Evolutionary conservation across 2,797 vertebrate genomes (phyloP), one percentile per base, ranked within the genome.

Genomic region (Liparis tanakae): DNA sequence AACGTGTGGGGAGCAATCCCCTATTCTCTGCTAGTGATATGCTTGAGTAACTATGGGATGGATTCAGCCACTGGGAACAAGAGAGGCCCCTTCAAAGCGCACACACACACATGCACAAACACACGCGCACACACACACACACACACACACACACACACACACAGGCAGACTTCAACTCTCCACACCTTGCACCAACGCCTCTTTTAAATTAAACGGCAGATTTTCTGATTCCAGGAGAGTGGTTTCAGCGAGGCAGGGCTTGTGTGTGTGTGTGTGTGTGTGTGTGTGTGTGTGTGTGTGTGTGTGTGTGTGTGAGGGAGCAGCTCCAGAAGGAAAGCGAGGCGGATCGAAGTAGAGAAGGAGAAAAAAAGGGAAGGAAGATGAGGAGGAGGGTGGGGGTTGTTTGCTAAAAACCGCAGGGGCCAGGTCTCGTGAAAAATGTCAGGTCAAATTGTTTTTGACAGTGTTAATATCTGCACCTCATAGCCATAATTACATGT

Each of bases 391-490:
- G 60, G 60, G 41, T 62, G 79, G 62, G 79, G 82, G 77, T 76
- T 94, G 94, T 94, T 94, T 95, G 91, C 95, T 85, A 79, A 88
- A 91, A 94, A 88, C 91, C 95, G 95, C 94, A 94, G 96, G 95
- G 95, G 90, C 92, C 90, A 83, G 94, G 94, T 94, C 94, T 90
- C 94, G 95, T 97, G 97, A 98, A 95, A 97, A 98, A 98, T 99
- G 98, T 99, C 98, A 99, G 96, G 96, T 97, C 96, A 99, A 99
- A 99, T 99, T 97, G 96, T 96, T 99, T 96, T 97, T 99, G 98
- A 99, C 98, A 99, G 97, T 96, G 96, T 96, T 99, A 99, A 99
- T 99, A 97, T 98, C 96, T 94, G 96, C 97, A 96, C 96, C 96
- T 98, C 97, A 97, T 97, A 96, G 96, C 95, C 95, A 97, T 99